Evolutionary conservation across 2,113 vertebrate species (phyloP).

Genomic region (Leucosticte australis): DNA sequence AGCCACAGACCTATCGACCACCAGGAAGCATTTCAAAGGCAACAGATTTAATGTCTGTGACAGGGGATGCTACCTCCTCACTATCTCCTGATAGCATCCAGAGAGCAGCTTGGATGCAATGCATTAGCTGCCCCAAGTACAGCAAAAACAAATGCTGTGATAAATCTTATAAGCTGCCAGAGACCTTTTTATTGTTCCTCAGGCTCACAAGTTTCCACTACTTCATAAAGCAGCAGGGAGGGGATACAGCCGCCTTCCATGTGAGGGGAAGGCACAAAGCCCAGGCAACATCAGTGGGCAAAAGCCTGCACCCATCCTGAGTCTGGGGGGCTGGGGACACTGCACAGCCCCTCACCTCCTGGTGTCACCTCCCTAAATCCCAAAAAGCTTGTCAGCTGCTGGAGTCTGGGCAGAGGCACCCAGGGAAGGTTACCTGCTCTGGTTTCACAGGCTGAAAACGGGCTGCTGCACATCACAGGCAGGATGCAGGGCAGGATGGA

Average conservation of each 20-base stretch:
- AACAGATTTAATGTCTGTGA: neutral
- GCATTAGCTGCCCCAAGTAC: neutral
- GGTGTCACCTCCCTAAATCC: neutral
- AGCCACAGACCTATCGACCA: neutral
- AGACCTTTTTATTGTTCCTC: neutral
- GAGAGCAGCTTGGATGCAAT: neutral
- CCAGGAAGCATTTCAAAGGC: neutral
- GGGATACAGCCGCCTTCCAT: neutral
- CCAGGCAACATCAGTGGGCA: neutral
- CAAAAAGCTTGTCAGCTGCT: neutral
- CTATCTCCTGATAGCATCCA: neutral
- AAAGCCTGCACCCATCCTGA: neutral
- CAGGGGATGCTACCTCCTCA: neutral
- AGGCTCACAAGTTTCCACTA: neutral
- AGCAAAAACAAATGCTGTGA: constrained; percentile 10
- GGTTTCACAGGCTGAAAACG: neutral
- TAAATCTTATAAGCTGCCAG: neutral
- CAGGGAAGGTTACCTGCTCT: neutral
- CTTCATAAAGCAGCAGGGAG: constrained; percentile 28
- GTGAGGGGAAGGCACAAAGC: neutral
- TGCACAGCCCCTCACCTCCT: neutral
- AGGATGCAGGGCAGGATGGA: neutral
- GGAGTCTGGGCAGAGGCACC: neutral
- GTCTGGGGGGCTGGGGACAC: neutral
- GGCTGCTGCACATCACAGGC: neutral